A percentile compares a stretch with the other conserved stretches of the same genome.
These are phyloP conservation scores for Heloderma charlesbogerti DNA, from an alignment of 2,113 vertebrate genomes.

Conservation along the genomic window DNA sequence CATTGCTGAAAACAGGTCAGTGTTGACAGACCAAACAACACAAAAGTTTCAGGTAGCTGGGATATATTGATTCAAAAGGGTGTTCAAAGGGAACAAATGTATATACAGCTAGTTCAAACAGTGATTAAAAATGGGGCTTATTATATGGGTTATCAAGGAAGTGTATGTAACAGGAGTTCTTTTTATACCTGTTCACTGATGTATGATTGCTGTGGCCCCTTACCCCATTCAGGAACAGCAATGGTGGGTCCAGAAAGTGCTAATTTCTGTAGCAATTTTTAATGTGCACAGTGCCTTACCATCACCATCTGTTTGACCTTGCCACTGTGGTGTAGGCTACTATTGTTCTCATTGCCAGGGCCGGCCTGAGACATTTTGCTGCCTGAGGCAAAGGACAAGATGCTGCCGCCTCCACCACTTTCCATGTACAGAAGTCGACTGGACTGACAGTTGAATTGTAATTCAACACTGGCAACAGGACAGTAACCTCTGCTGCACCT, in stretches of 20 bases:
- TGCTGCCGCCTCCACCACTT: not conserved
- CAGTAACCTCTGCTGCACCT: not conserved
- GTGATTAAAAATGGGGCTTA: conserved; percentile 44
- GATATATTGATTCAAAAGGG: conserved; percentile 23
- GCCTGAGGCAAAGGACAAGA: not conserved
- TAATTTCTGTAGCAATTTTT: not conserved
- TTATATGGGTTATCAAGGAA: not conserved
- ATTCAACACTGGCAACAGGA: too few species aligned
- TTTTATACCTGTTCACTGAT: conserved; percentile 64
- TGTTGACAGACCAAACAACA: not conserved
- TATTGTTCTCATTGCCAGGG: not conserved
- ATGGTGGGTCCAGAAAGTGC: conserved; percentile 48
- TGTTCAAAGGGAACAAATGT: conserved; percentile 20
- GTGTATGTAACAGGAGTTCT: conserved; percentile 63
- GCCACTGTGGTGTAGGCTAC: not conserved
- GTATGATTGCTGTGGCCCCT: conserved; percentile 58
- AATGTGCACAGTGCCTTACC: not conserved
- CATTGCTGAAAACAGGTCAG: conserved; percentile 22
- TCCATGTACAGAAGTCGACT: too few species aligned
- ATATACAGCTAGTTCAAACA: conserved; percentile 62
- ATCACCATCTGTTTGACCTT: not conserved
- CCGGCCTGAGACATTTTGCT: not conserved
- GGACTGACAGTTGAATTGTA: too few species aligned
- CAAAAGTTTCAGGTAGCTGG: conserved; percentile 7
- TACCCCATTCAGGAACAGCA: conserved; percentile 60